Percentiles rank a stretch among this genome's conserved stretches.
Evolutionary conservation across 1,140 invertebrate genomes (phyloP).

Genomic region (Drosophila mayri): DNA sequence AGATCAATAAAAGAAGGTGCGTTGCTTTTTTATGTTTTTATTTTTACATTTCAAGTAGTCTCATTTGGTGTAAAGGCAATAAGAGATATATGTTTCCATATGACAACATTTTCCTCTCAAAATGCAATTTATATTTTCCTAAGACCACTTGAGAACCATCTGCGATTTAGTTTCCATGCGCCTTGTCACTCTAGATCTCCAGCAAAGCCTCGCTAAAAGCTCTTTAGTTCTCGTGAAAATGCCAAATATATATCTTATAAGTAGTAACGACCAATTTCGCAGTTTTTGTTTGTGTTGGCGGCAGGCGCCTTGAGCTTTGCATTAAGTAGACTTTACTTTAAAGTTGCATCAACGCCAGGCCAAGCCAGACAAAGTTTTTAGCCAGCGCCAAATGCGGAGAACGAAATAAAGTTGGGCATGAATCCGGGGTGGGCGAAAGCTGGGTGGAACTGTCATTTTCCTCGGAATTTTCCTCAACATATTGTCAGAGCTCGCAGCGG

Average conservation of each 20-base stretch:
- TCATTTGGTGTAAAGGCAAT: neutral
- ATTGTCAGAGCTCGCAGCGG: conserved; percentile 66
- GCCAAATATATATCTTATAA: conserved; percentile 48
- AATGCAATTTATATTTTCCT: neutral
- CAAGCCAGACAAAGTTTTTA: conserved; percentile 67
- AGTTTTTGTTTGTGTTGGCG: conserved; percentile 41
- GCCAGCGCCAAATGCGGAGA: conserved; percentile 18
- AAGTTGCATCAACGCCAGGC: conserved; percentile 65
- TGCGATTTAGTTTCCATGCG: neutral
- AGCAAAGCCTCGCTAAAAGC: conserved; percentile 11
- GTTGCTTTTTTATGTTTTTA: neutral
- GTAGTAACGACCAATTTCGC: conserved; percentile 50
- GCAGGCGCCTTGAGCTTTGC: conserved; percentile 59
- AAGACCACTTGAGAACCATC: neutral
- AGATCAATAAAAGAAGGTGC: neutral
- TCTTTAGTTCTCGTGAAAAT: conserved; percentile 25
- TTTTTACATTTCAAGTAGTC: neutral
- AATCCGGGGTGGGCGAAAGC: neutral
- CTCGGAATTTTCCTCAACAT: conserved; percentile 39
- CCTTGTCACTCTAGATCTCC: conserved; percentile 11
- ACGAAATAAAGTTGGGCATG: conserved; percentile 24
- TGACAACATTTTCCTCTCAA: neutral
- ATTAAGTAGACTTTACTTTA: conserved; percentile 71
- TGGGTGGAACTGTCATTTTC: neutral
- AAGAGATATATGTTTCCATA: neutral